Evolutionary conservation across 2,797 vertebrate species (phyloP).

Genomic region (Hemitrygon akajei): DNA sequence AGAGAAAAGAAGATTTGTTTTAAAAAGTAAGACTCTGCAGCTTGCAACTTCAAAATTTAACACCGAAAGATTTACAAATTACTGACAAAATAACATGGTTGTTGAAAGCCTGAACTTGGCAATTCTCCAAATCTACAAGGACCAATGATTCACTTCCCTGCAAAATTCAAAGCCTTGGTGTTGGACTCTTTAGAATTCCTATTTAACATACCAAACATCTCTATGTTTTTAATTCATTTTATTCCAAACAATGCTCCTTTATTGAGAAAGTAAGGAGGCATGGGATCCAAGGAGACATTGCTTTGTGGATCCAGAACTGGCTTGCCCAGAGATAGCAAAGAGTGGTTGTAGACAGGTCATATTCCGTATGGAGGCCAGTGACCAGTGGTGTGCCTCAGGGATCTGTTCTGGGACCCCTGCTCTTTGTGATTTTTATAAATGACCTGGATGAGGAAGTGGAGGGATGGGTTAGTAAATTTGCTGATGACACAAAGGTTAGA

Average conservation of each 20-base stretch:
- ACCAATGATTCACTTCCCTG: background rate
- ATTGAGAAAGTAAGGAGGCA: no score
- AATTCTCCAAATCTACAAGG: background rate
- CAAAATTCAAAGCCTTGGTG: background rate
- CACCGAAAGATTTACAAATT: background rate
- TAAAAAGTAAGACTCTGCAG: background rate
- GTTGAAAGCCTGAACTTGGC: background rate
- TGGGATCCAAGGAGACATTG: no score
- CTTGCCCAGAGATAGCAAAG: no score
- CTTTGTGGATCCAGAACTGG: no score
- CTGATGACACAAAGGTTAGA: no score
- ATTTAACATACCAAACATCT: background rate
- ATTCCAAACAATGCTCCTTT: background rate
- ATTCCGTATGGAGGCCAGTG: no score
- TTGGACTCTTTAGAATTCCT: background rate
- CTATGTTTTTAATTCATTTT: background rate
- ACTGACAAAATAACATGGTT: background rate
- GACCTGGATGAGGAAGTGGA: no score
- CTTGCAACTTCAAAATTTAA: background rate
- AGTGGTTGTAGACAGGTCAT: no score
- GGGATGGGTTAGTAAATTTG: no score
- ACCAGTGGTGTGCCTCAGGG: no score
- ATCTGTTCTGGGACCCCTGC: no score
- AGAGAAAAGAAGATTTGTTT: background rate
- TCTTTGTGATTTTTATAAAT: no score